phyloP scores from a whole-genome alignment of 2,888 invertebrate genomes.

The Crepidodera aurea region DNA sequence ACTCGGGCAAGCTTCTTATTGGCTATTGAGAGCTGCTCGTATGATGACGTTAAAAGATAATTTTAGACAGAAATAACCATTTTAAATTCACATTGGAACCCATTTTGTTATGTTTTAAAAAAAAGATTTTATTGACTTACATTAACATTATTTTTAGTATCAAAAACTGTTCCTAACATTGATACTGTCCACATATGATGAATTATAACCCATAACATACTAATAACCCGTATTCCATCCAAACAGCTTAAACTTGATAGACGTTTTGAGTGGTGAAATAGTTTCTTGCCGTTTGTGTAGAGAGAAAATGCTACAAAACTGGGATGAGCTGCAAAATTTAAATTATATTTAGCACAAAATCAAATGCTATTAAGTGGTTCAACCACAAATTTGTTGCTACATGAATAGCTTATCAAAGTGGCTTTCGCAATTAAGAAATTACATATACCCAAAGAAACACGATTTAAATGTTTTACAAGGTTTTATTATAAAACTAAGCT shows the following conservation, averaged over 20 bases:
- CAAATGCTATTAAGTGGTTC: no score
- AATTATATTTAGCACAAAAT: not conserved
- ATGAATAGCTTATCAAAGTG: not conserved
- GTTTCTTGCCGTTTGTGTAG: slow-evolving; percentile 34
- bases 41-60: no score
- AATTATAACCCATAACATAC: slow-evolving; percentile 62
- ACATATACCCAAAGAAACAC: not conserved
- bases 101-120: no score
- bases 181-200: slow-evolving; percentile 57
- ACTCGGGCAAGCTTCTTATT: no score
- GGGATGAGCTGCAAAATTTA: slow-evolving; percentile 4
- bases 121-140: slow-evolving; percentile 30
- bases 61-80: no score
- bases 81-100: no score
- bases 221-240: slow-evolving; percentile 52
- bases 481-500: not conserved
- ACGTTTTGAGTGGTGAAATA: slow-evolving; percentile 34
- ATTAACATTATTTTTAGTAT: slow-evolving; percentile 34
- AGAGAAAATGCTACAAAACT: slow-evolving; percentile 35
- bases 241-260: slow-evolving; percentile 34
- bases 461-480: not conserved
- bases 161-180: slow-evolving; percentile 35
- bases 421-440: no score
- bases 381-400: no score
- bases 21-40: no score